Evolutionary conservation across 2,113 vertebrate species (phyloP), one percentile per base, ranked within the genome.

Genomic region (Etheostoma cragini): DNA sequence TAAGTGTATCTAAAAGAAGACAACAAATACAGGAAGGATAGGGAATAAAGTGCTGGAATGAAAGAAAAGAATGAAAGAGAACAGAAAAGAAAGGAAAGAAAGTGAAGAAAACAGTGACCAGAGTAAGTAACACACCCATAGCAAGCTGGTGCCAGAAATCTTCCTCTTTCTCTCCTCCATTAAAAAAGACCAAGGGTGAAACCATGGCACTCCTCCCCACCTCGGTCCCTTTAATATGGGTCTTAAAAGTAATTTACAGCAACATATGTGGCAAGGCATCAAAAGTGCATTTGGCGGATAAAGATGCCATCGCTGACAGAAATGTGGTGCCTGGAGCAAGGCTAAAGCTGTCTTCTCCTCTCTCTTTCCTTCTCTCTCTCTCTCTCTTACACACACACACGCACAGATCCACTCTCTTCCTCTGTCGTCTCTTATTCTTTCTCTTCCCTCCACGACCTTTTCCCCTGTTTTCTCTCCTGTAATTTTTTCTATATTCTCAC

Each of bases 211-310:
- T 82, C 60, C 46, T 74, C 86, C 58, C 26, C 58, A 66, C 81
- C 77, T 70, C 72, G 7, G 78, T 58, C 69, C 14, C 72, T 66
- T 82, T 88, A 89, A 82, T 81, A 81, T 45, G 62, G 72, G 49
- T 85, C 76, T 87, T 94, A 92, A 92, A 93, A 87, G 78, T 90
- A 90, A 93, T 92, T 92, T 92, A 91, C 88, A 70, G 89, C 81
- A 81, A 80, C 92, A 89, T 92, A 92, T 81, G 91, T 91, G 87
- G 85, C 17, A 19, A 74, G 78, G 86, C 86, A 92, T 93, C 92
- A 94, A 90, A 93, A 94, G 89, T 91, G 90, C 89, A 94, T 94
- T 93, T 89, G 88, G 89, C 87, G 87, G 89, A 93, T 92, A 89
- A 93, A 93, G 91, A 91, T 89, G 89, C 84, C 86, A 88, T 61